phyloP scores from a whole-genome alignment of 2,113 vertebrate species.

The Alectura lathami region DNA sequence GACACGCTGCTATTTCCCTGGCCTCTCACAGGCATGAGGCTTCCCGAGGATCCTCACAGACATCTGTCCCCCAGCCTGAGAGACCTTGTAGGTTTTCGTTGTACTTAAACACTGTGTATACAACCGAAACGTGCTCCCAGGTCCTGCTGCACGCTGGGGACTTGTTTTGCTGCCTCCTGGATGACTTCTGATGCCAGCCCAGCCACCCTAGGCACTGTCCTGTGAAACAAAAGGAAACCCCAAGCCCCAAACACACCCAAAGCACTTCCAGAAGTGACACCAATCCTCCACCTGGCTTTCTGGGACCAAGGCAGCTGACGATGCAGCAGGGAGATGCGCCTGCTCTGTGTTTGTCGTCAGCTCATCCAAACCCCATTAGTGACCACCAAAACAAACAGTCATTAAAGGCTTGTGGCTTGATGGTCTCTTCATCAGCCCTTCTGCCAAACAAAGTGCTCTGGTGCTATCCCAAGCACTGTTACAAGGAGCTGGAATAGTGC shows the following conservation, averaged over 20 bases:
- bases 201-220: neutral
- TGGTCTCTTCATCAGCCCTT: neutral
- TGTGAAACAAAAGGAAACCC: neutral
- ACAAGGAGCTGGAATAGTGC: neutral
- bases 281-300: neutral
- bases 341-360: neutral
- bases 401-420: neutral
- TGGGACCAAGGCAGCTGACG: neutral
- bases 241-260: neutral
- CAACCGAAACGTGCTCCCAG: rapidly evolving
- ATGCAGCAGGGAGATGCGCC: neutral
- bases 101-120: no score
- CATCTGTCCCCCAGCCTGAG: neutral
- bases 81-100: neutral
- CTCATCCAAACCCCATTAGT: neutral
- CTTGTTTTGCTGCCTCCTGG: neutral
- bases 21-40: neutral
- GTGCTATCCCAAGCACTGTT: neutral
- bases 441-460: neutral
- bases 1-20: neutral
- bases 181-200: neutral
- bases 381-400: neutral
- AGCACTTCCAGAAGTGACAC: neutral
- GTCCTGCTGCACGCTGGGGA: neutral
- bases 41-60: neutral